Percentiles rank a stretch among this genome's conserved stretches.
phyloP scores from a whole-genome alignment of 2,888 invertebrate species.

The Polymixis flavicincta region DNA sequence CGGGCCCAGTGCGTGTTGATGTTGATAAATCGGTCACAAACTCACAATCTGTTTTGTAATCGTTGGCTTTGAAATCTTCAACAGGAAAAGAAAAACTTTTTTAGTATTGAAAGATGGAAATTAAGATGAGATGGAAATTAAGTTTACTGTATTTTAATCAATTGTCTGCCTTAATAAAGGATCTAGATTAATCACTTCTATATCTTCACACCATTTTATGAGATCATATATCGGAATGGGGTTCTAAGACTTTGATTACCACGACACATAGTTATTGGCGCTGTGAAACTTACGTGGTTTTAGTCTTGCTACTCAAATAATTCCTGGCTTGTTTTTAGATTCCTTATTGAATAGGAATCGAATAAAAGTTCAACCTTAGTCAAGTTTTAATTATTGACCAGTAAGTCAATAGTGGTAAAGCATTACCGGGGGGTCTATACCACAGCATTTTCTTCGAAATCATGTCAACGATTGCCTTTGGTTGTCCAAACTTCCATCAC shows the following conservation, averaged over 20 bases:
- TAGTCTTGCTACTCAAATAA: neutral
- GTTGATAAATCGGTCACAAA: neutral
- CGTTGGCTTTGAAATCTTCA: neutral
- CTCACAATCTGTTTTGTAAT: neutral
- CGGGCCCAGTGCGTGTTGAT: no score
- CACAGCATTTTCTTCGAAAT: neutral
- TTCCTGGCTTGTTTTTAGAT: neutral
- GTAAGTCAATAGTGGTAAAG: no score
- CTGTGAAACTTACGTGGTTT: conserved; percentile 1
- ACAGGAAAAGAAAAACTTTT: neutral
- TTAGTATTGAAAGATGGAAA: neutral
- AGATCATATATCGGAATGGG: conserved; percentile 27
- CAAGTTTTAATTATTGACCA: no score
- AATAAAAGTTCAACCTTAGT: neutral
- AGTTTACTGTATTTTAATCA: neutral
- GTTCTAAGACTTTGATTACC: conserved; percentile 25
- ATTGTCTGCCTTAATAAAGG: neutral
- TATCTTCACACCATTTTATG: conserved; percentile 27
- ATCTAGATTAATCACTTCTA: conserved; percentile 21
- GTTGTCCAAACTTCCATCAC: neutral
- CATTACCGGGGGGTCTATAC: no score
- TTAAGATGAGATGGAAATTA: no score
- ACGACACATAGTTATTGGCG: conserved; percentile 2
- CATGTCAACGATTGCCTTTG: neutral
- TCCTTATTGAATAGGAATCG: neutral